These are phyloP conservation scores for Paratilapia polleni DNA, from an alignment of 2,113 vertebrate genomes.

Conservation along the genomic window DNA sequence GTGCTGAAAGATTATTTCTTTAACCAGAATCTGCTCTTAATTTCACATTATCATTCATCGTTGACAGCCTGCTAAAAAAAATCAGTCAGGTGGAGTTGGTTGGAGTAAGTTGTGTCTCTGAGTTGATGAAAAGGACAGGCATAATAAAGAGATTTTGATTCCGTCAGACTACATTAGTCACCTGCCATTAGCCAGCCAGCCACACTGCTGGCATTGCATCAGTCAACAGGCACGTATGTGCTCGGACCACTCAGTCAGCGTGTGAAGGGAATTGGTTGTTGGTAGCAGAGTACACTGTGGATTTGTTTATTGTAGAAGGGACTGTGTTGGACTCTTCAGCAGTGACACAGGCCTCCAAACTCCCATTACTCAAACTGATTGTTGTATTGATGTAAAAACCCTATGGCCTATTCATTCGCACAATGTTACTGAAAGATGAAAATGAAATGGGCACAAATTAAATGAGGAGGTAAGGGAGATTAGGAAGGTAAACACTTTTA, in stretches of 20 bases:
- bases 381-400: slow-evolving; percentile 32
- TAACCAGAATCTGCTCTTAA: slow-evolving; percentile 15
- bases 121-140: slow-evolving; percentile 37
- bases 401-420: slow-evolving; percentile 32
- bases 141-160: slow-evolving; percentile 71
- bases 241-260: neutral
- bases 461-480: slow-evolving; percentile 60
- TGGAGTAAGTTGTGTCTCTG: slow-evolving; percentile 39
- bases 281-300: slow-evolving; percentile 1
- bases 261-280: slow-evolving; percentile 30
- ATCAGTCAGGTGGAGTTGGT: slow-evolving; percentile 4
- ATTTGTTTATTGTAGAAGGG: slow-evolving; percentile 38
- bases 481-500: slow-evolving; percentile 35
- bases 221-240: slow-evolving; percentile 23
- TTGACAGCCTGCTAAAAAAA: slow-evolving; percentile 23
- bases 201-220: slow-evolving; percentile 22
- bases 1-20: slow-evolving; percentile 2
- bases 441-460: slow-evolving; percentile 51
- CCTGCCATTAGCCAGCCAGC: slow-evolving; percentile 72
- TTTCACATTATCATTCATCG: slow-evolving; percentile 21
- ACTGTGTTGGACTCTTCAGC: neutral
- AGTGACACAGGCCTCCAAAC: neutral
- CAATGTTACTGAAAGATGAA: slow-evolving; percentile 33
- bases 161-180: slow-evolving; percentile 81
- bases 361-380: slow-evolving; percentile 8